phyloP scores from a whole-genome alignment of 2,797 vertebrate genomes.

The Alectoris magna region DNA sequence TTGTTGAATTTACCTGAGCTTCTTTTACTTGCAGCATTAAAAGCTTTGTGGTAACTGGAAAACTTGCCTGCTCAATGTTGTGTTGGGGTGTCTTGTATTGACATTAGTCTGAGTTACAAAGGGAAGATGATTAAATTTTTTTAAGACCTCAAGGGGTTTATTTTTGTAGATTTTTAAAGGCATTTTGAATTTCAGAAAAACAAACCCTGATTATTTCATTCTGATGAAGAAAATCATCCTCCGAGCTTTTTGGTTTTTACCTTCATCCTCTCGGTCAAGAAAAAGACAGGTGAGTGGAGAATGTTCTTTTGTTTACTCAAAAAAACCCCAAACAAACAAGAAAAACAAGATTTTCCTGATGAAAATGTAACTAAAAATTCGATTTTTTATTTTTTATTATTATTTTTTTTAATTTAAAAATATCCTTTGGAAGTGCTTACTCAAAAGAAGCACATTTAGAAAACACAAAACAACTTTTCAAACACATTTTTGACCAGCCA shows the following conservation, averaged over 20 bases:
- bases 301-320: neutral
- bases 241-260: neutral
- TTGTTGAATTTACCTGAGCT: neutral
- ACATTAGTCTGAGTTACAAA: neutral
- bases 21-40: neutral
- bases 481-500: conserved; percentile 55
- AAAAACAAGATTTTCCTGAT: neutral
- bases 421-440: conserved; percentile 32
- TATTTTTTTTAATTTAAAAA: neutral
- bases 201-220: neutral
- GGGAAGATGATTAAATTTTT: neutral
- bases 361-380: neutral
- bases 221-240: neutral
- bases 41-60: neutral
- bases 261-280: neutral
- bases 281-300: neutral
- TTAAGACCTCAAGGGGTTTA: neutral
- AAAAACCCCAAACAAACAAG: neutral
- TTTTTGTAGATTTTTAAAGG: neutral
- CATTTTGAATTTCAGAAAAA: neutral
- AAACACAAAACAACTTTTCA: conserved; percentile 24
- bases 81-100: rapidly evolving
- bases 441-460: conserved; percentile 13
- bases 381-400: no score
- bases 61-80: neutral